Evolutionary conservation across 2,797 vertebrate genomes (phyloP).

Genomic region (Fistularia tabacaria): DNA sequence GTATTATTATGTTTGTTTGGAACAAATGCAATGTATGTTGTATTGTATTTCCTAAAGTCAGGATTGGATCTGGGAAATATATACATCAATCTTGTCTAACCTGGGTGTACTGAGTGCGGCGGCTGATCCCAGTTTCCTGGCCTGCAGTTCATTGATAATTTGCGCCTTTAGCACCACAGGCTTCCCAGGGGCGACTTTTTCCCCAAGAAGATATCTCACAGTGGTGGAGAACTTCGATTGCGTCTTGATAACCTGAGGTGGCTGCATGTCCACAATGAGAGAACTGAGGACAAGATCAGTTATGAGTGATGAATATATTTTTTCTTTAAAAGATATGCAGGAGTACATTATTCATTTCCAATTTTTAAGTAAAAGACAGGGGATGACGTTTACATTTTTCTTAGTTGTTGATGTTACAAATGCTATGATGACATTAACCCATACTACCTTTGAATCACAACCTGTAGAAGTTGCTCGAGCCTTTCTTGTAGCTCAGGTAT

Average conservation of each 20-base stretch:
- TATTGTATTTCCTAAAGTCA: too few species aligned
- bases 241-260: slow-evolving; percentile 97
- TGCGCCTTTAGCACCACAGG: slow-evolving; percentile 84
- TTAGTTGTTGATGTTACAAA: too few species aligned
- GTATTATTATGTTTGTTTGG: too few species aligned
- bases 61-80: too few species aligned
- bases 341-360: too few species aligned
- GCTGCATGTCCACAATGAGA: slow-evolving; percentile 92
- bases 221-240: slow-evolving; percentile 94
- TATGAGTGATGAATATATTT: background rate
- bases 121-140: slow-evolving; percentile 73
- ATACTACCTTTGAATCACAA: slow-evolving; percentile 83
- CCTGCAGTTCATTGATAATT: slow-evolving; percentile 92
- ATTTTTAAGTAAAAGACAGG: too few species aligned
- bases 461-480: slow-evolving; percentile 71
- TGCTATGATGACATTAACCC: background rate
- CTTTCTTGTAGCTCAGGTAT: slow-evolving; percentile 72
- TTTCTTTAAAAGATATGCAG: background rate
- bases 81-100: slow-evolving; percentile 49
- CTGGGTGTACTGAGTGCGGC: slow-evolving; percentile 25
- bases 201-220: slow-evolving; percentile 88
- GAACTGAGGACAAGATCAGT: slow-evolving; percentile 70
- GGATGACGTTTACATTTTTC: background rate
- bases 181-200: slow-evolving; percentile 79
- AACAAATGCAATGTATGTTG: too few species aligned